phyloP scores from a whole-genome alignment of 2,888 invertebrate genomes.

The Ornithoptera alexandrae region DNA sequence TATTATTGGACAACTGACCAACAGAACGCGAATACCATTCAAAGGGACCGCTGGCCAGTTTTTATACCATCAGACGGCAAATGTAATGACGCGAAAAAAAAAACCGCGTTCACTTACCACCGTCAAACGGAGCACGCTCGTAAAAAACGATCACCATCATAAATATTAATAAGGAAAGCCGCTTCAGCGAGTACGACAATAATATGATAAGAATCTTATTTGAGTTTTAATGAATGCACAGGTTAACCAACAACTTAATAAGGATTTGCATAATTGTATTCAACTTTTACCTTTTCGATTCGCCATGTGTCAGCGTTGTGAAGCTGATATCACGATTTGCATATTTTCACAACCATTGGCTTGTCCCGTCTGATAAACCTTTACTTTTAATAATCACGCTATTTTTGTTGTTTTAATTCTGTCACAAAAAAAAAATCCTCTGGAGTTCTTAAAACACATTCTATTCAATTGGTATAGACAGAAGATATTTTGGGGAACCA shows the following conservation, averaged over 20 bases:
- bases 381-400: conserved; percentile 17
- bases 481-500: no score
- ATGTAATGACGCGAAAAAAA: conserved; percentile 10
- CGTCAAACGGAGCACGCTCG: conserved; percentile 3
- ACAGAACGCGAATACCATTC: conserved; percentile 15
- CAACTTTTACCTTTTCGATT: conserved; percentile 36
- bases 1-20: conserved; percentile 18
- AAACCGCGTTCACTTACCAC: conserved; percentile 6
- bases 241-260: conserved; percentile 42
- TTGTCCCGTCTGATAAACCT: conserved; percentile 15
- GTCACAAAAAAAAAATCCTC: not conserved
- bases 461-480: not conserved
- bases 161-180: conserved; percentile 40
- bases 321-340: conserved; percentile 32
- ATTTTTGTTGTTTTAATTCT: conserved; percentile 23
- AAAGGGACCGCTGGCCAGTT: conserved; percentile 13
- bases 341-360: conserved; percentile 26
- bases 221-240: conserved; percentile 45
- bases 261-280: conserved; percentile 44
- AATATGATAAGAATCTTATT: conserved; percentile 43
- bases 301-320: conserved; percentile 28
- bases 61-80: conserved; percentile 8
- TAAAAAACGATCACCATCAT: conserved; percentile 30
- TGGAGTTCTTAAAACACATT: not conserved
- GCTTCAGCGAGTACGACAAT: conserved; percentile 36